Evolutionary conservation across 2,888 invertebrate species (phyloP).

Genomic region (Actias luna): DNA sequence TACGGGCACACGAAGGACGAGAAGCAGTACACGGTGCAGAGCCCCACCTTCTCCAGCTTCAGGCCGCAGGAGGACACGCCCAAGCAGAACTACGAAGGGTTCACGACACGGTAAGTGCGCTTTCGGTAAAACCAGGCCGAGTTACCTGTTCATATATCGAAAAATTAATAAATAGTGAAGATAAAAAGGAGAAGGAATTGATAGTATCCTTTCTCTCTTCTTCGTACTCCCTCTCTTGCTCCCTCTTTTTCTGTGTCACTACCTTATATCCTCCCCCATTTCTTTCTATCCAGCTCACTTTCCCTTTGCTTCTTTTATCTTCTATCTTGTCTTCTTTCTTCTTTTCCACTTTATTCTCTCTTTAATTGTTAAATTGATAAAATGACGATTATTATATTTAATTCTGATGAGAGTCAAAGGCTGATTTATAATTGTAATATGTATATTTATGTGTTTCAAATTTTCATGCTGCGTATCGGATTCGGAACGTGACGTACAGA

Average conservation of each 20-base stretch:
- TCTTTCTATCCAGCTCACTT: too few species aligned
- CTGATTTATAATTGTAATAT: too few species aligned
- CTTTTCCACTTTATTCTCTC: too few species aligned
- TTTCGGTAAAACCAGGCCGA: not conserved
- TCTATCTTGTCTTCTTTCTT: too few species aligned
- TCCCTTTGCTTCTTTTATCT: too few species aligned
- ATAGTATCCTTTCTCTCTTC: not conserved
- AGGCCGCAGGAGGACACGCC: conserved; percentile 64
- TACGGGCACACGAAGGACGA: conserved; percentile 48
- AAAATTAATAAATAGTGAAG: not conserved
- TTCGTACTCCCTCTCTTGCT: too few species aligned
- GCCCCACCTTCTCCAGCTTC: conserved; percentile 72
- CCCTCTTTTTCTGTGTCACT: too few species aligned
- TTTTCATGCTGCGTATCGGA: conserved; percentile 66
- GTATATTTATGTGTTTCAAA: not conserved
- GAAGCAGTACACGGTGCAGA: conserved; percentile 53
- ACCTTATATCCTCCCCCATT: too few species aligned
- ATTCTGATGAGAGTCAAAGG: too few species aligned
- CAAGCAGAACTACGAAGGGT: conserved; percentile 84
- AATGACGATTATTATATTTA: too few species aligned
- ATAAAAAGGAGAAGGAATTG: not conserved
- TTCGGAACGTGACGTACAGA: conserved; percentile 41
- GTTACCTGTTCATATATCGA: not conserved
- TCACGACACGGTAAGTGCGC: conserved; percentile 82
- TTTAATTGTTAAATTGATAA: too few species aligned